Percentiles rank a stretch among this genome's conserved stretches.
Conservation (phyloP, 92 coral and sea anemone species). For the Porites cylindrica region DNA sequence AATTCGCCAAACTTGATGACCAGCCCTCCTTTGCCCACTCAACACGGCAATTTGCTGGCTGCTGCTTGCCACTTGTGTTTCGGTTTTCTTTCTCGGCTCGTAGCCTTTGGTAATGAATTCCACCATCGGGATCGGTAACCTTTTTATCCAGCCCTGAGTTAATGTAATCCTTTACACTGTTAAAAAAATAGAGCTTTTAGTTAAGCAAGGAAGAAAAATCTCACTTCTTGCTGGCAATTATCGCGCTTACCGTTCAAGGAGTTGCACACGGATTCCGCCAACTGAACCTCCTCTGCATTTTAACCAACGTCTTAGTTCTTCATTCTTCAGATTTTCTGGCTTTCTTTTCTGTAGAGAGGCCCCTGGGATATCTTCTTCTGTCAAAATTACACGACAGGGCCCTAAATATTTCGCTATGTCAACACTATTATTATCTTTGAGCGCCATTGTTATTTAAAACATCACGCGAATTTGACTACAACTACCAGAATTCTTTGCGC, state of each 20-base stretch:
- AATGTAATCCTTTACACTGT: conserved; percentile 38
- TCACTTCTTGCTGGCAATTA: neutral
- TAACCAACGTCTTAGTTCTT: conserved; percentile 45
- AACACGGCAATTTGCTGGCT: neutral
- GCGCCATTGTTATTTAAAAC: conserved; percentile 3
- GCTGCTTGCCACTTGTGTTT: neutral
- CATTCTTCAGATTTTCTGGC: conserved; percentile 28
- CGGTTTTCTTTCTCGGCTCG: neutral
- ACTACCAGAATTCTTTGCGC: neutral
- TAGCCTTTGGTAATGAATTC: conserved; percentile 23
- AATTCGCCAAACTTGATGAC: conserved; percentile 29
- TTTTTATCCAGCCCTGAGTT: conserved; percentile 48
- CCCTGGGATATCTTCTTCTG: conserved; percentile 60
- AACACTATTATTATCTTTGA: conserved; percentile 7
- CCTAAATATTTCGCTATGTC: neutral
- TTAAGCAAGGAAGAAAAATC: neutral
- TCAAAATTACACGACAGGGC: conserved; percentile 30
- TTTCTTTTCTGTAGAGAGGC: conserved; percentile 31
- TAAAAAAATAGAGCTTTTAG: neutral
- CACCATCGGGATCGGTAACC: conserved; percentile 56
- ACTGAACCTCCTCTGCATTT: conserved; percentile 47
- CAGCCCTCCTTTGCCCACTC: conserved; percentile 70
- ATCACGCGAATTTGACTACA: neutral
- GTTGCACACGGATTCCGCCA: conserved; percentile 16
- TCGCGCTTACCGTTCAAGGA: conserved; percentile 22